Conservation (phyloP, 2,888 invertebrate species). For the Hedychridium roseum region DNA sequence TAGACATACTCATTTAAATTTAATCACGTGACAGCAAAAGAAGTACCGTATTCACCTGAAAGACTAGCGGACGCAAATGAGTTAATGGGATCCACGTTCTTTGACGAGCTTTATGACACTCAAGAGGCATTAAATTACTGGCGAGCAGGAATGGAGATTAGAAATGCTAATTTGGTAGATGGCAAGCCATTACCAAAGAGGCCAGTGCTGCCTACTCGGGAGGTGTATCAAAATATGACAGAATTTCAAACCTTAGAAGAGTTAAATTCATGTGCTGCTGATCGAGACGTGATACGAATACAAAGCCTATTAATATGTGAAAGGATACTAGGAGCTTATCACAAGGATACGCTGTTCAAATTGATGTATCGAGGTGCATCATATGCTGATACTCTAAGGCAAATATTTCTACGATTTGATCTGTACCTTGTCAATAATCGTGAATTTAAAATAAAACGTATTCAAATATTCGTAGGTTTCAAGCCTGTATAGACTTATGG, state of each 20-base stretch:
- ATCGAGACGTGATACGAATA: conserved; percentile 85
- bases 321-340: conserved; percentile 83
- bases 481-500: conserved; percentile 89
- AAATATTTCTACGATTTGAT: conserved; percentile 12
- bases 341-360: conserved; percentile 87
- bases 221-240: conserved; percentile 72
- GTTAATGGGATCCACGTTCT: conserved; percentile 85
- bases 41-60: conserved; percentile 70
- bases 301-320: conserved; percentile 89
- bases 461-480: conserved; percentile 66
- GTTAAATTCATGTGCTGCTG: conserved; percentile 76
- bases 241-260: conserved; percentile 81
- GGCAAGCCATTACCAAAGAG: conserved; percentile 65
- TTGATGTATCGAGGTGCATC: conserved; percentile 78
- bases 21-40: too few species aligned
- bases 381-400: conserved; percentile 75
- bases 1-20: too few species aligned
- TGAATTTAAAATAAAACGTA: not conserved
- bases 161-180: conserved; percentile 55
- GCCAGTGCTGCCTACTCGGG: conserved; percentile 67
- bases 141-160: conserved; percentile 78
- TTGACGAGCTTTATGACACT: conserved; percentile 86
- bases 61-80: conserved; percentile 87
- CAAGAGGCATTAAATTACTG: conserved; percentile 77
- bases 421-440: not conserved